Evolutionary conservation across 2,113 vertebrate genomes (phyloP).

Genomic region (Capricornis sumatraensis): DNA sequence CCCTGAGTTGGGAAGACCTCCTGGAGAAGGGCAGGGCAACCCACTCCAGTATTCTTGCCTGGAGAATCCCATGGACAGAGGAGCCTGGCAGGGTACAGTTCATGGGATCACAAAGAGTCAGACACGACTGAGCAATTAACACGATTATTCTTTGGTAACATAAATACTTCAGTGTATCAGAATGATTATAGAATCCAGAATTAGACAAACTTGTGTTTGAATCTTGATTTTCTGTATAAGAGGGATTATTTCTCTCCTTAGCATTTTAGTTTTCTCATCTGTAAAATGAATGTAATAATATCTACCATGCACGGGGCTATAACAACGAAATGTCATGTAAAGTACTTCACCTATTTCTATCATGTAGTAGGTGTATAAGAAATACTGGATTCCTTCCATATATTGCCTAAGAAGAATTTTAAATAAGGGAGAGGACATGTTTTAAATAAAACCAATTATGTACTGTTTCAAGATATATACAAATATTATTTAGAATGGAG

Average conservation of each 20-base stretch:
- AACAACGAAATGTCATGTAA: background rate
- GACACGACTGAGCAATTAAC: background rate
- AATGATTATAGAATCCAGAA: background rate
- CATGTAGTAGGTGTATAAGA: background rate
- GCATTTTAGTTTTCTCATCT: conserved; percentile 16
- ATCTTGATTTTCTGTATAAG: background rate
- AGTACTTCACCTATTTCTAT: background rate
- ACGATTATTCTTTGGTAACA: background rate
- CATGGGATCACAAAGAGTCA: background rate
- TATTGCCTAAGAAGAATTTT: background rate
- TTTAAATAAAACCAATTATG: background rate
- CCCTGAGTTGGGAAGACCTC: background rate
- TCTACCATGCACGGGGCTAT: background rate
- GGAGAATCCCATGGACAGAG: background rate
- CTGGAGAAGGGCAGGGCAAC: background rate
- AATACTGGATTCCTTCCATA: background rate
- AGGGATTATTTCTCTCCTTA: background rate
- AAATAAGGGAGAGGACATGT: background rate
- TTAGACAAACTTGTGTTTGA: background rate
- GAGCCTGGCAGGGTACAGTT: accelerated
- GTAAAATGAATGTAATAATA: background rate
- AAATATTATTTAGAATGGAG: background rate
- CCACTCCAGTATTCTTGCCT: background rate
- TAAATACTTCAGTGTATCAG: background rate
- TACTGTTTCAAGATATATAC: background rate